Percentiles rank a stretch among this genome's conserved stretches.
Evolutionary conservation across 2,113 vertebrate species (phyloP).

Genomic region (Plotosus lineatus): DNA sequence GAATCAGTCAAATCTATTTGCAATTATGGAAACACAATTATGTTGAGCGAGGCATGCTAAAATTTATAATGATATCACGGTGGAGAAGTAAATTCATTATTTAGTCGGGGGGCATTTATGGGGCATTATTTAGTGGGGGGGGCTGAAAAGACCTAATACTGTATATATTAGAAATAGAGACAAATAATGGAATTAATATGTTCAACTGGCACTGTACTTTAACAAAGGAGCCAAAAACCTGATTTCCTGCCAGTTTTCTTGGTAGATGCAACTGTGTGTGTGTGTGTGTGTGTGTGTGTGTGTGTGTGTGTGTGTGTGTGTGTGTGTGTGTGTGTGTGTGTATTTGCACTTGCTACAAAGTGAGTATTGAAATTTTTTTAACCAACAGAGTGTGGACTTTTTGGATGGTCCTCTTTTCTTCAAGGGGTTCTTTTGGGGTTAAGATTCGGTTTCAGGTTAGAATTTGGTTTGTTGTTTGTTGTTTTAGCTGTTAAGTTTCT

Average conservation of each 20-base stretch:
- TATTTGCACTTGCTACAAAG: too few species aligned
- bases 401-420: too few species aligned
- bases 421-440: too few species aligned
- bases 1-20: slow-evolving; percentile 15
- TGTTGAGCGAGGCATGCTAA: neutral
- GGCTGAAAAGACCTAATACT: too few species aligned
- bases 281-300: slow-evolving; percentile 15
- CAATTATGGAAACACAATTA: neutral
- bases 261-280: neutral
- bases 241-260: slow-evolving; percentile 18
- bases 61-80: neutral
- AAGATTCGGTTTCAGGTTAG: too few species aligned
- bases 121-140: slow-evolving; percentile 26
- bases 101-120: slow-evolving; percentile 15
- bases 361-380: too few species aligned
- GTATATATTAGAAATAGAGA: slow-evolving; percentile 19
- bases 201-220: slow-evolving; percentile 20
- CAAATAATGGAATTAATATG: slow-evolving; percentile 46
- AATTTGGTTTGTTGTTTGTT: too few species aligned
- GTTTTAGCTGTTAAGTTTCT: too few species aligned
- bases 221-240: slow-evolving; percentile 38
- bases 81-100: neutral
- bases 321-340: too few species aligned
- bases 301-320: neutral
- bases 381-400: too few species aligned